phyloP scores from a whole-genome alignment of 2,113 vertebrate species.

The Pluvialis apricaria region DNA sequence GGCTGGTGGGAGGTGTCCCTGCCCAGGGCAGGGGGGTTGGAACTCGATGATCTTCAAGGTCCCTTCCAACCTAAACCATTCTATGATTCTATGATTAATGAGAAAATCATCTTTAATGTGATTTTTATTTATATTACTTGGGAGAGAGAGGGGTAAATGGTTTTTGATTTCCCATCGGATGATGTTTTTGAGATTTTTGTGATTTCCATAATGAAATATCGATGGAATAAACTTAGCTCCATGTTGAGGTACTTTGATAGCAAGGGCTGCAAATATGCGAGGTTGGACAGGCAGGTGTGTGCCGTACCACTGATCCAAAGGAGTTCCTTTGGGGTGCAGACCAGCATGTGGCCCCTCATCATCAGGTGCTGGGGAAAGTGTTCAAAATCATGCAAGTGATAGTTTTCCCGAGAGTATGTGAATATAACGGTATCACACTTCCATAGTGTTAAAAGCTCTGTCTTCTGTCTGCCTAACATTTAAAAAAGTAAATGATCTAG shows the following conservation, averaged over 20 bases:
- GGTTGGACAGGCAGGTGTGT: neutral
- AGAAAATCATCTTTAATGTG: neutral
- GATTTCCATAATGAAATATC: rapidly evolving
- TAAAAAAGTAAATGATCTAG: neutral
- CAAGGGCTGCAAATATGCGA: neutral
- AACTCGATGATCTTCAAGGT: no score
- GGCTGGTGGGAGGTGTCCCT: no score
- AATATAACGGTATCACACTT: neutral
- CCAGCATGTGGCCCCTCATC: neutral
- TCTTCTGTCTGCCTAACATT: neutral
- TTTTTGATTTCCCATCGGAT: neutral
- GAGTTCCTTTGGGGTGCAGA: neutral
- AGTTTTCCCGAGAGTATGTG: neutral
- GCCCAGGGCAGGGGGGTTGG: no score
- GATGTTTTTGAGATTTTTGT: neutral
- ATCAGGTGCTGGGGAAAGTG: neutral
- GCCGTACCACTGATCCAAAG: neutral
- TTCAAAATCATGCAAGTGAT: neutral
- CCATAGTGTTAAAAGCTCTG: neutral
- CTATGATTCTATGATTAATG: neutral
- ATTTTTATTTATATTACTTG: neutral
- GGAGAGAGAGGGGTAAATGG: neutral
- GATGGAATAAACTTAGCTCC: neutral
- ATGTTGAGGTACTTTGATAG: neutral
- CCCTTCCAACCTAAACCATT: no score